Evolutionary conservation across 2,888 invertebrate species (phyloP), one percentile per base, ranked within the genome.

Genomic region (Dioctria rufipes): DNA sequence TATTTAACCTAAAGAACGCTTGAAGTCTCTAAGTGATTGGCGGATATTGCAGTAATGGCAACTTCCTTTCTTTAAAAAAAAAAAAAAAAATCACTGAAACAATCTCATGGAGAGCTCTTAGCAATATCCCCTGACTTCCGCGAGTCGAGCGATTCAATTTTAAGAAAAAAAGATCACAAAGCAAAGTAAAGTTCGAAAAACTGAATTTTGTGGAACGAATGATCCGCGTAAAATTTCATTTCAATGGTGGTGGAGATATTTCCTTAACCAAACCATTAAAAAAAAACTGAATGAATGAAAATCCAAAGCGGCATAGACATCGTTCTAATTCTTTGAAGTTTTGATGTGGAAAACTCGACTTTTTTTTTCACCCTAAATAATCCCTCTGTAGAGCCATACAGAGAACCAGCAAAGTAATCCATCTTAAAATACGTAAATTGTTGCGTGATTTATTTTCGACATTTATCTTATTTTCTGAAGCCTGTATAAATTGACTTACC

Each of bases 401-500:
- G 1, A 46, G 49, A 5, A 46, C 49, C 5, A 46, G 8, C 13
- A 63, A 63, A 9, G 13, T 54, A 13, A 75, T 42, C 37, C 25
- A 43, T 25, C 73, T 43, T 42, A 60, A 13, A 71, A 58, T 25
- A 13, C 60, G 42, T 40, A 75, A 60, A 43, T 75, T 43, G 40
- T 60, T 9, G 58, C 40, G 43, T 60, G 39, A 39, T 63, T 63
- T 40, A 63, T 63, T 40, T 40, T 39, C 63, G 6, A 39, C 40
- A 40, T 8, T 37, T 37, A 25, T 25, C 25, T 25, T 25, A 25
- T 39, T 8, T 63, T 9, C 39, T 39, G 63, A 37, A 51, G 58
- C 25, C 25, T 25, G 25, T 25, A 25, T 25, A 25, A 25, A 25
- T 25, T 25, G 25, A 66, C 85, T 83, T 85, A 94, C 95, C 92